Conservation (phyloP, 2,888 invertebrate species). For the Platynereis dumerilii region DNA sequence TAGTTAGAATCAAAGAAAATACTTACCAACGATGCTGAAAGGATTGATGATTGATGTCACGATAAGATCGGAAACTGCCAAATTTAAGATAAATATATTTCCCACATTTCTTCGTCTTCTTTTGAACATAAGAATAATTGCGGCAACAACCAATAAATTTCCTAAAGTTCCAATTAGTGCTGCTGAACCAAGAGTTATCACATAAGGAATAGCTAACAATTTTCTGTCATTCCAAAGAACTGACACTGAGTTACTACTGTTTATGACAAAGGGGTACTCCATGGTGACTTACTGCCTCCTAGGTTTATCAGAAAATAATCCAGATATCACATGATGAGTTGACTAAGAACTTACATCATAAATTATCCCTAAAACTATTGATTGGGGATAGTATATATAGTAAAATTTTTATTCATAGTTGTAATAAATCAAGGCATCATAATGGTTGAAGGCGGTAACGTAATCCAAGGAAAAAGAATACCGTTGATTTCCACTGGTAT, state of each 20-base stretch:
- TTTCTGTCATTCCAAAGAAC: neutral
- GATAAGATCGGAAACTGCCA: slow-evolving; percentile 43
- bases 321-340: no score
- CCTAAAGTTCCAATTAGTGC: slow-evolving; percentile 30
- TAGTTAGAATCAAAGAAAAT: no score
- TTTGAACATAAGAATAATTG: neutral
- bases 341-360: no score
- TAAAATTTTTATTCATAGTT: no score
- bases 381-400: no score
- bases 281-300: neutral
- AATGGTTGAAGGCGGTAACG: no score
- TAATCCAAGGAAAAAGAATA: no score
- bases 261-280: slow-evolving; percentile 13
- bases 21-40: slow-evolving; percentile 46
- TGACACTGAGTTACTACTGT: neutral
- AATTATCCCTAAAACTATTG: no score
- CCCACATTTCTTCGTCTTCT: slow-evolving; percentile 13
- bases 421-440: no score
- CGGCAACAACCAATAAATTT: slow-evolving; percentile 24
- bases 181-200: slow-evolving; percentile 18
- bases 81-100: slow-evolving; percentile 43
- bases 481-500: no score
- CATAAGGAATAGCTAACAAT: slow-evolving; percentile 19
- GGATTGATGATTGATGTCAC: slow-evolving; percentile 45
- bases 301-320: no score